Base-by-base conservation (phyloP, 2,797 vertebrate species). In the Myripristis jacobus region DNA sequence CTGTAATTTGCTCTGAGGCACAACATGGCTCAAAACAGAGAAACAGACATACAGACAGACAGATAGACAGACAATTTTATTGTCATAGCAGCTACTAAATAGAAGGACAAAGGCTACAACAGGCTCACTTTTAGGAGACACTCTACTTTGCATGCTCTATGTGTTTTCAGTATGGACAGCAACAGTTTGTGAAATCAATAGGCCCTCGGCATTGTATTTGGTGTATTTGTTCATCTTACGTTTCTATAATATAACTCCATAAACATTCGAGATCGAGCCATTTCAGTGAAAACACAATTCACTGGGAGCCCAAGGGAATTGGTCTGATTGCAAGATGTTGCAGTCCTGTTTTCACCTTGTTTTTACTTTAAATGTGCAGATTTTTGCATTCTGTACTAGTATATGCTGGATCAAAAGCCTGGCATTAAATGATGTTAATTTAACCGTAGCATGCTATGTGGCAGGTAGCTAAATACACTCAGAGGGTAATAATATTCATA, bases 151-250 rank as follows among this genome's bases (percentile, higher is more conserved):
- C n/a, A n/a, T n/a, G n/a, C n/a, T n/a, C n/a, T n/a, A n/a, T n/a
- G n/a, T n/a, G n/a, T n/a, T n/a, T n/a, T n/a, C n/a, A 12, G 50
- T 13, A 3, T 3, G 6, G 16, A 48, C 19, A 27, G 46, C 24
- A 58, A 7, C 52, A 18, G 22, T 66, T 71, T 51, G 19, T 19
- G 24, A 58, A 51, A 74, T 66, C 61, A 73, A 21, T 36, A 13
- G 3, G 46, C 15, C 0, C 55, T 21, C 50, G 38, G 12, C 52
- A 19, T 65, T 76, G 31, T 60, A 25, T 18, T 48, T 19, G 8
- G 22, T 6, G 13, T 22, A 19, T 66, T 43, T 59, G 50, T 34
- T 7, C 55, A 27, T 11, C 5, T 64, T 55, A 9, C 67, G 31
- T 50, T 12, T 41, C 11, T 13, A 4, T 4, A 41, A 41, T 3